Conservation (phyloP, 2,888 invertebrate genomes). For the Tenthredo scrophulariae region DNA sequence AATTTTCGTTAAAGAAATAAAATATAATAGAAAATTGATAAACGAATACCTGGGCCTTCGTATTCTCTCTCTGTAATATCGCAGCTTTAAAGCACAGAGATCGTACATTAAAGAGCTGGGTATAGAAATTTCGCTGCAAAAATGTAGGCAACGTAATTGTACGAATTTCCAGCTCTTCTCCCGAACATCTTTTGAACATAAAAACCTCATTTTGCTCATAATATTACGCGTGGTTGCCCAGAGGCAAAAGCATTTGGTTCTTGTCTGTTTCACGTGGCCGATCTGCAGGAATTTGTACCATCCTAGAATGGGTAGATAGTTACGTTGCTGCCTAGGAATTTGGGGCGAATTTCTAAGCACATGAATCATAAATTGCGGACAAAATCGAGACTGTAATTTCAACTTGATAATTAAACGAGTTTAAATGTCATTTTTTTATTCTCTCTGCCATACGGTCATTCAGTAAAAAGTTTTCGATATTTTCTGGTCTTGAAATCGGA, state of each 20-base stretch:
- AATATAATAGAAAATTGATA: not conserved
- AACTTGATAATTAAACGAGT: not conserved
- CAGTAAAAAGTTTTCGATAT: not conserved
- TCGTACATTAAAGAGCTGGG: not conserved
- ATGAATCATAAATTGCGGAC: not conserved
- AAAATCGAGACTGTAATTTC: not conserved
- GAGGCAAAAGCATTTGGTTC: not conserved
- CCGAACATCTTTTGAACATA: not conserved
- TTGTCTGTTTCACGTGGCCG: not conserved
- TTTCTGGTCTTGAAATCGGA: no score
- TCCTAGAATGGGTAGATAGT: not conserved
- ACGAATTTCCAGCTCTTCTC: not conserved
- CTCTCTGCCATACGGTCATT: no score
- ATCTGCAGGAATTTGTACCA: not conserved
- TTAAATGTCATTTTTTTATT: not conserved
- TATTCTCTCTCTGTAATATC: not conserved
- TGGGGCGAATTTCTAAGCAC: not conserved
- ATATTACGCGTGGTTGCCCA: not conserved
- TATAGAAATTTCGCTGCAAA: not conserved
- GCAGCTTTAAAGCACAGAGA: not conserved
- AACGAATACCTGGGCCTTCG: not conserved
- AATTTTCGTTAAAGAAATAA: not conserved
- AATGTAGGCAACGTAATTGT: not conserved
- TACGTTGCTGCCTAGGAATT: not conserved
- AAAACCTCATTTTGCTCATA: not conserved